Base-by-base conservation (phyloP, 2,797 vertebrate species). In the Neosilurus hyrtlii region DNA sequence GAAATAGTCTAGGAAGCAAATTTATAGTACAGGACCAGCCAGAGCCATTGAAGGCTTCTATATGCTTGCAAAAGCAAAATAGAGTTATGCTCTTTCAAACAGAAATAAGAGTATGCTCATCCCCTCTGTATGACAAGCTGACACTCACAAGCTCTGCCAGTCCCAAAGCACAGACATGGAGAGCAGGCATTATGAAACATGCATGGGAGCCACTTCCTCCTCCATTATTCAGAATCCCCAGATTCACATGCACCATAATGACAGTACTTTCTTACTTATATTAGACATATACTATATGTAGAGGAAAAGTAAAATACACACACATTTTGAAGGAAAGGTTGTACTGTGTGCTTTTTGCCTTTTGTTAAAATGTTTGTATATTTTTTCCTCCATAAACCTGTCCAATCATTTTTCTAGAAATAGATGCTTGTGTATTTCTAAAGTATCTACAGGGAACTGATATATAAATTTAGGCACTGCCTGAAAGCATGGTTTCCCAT, bases 181-280 rank as follows among this genome's bases (percentile, higher is more conserved):
- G 83, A 87, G 85, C 80, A 65, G 74, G 86, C 82, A 79, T 83
- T 84, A 86, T 88, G 74, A 88, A 87, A 86, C 80, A 84, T 86
- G 84, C 82, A 89, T 86, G 74, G 63, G 54, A 83, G 79, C 81
- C 86, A 79, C 79, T 84, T 73, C 82, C 68, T 77, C 80, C 74
- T 87, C 82, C 75, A 87, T 89, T 86, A 87, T 87, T 89, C 81
- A 88, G 16, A 61, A 71, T 70, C 80, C 83, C 82, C 79, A 86
- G 83, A 86, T 80, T 85, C 83, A 84, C 80, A 78, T 83, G 83
- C 79, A 85, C 83, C 56, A 82, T 73, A 15, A 61, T 62, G 61
- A 86, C 82, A 82, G 86, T 84, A 86, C 84, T 86, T 83, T 87
- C 82, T 62, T 54, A 84, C 75, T 77, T 61, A 59, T 81, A 81